Evolutionary conservation across 2,797 vertebrate genomes (phyloP).

Genomic region (Urosaurus nigricauda): DNA sequence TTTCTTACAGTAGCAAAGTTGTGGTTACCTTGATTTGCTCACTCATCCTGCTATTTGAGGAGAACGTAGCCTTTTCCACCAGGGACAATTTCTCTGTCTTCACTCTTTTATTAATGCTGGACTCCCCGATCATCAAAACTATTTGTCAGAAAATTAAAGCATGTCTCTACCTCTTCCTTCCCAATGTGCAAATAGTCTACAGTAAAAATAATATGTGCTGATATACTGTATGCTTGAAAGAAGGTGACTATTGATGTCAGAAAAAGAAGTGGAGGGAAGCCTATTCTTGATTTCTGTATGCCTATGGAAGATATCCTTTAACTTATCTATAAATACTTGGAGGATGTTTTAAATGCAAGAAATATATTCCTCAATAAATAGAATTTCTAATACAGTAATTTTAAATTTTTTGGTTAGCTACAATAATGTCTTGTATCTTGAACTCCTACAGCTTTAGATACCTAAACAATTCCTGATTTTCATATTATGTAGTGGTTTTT

Average conservation of each 20-base stretch:
- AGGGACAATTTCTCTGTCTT: slow-evolving; percentile 81
- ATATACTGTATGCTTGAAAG: slow-evolving; percentile 49
- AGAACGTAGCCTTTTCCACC: slow-evolving; percentile 68
- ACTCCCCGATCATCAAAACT: slow-evolving; percentile 64
- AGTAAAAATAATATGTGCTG: slow-evolving; percentile 49
- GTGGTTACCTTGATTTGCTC: slow-evolving; percentile 73
- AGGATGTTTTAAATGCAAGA: slow-evolving; percentile 34
- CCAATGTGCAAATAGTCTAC: slow-evolving; percentile 43
- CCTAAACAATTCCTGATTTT: background rate
- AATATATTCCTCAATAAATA: slow-evolving; percentile 51
- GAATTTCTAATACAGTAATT: slow-evolving; percentile 58
- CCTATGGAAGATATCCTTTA: slow-evolving; percentile 67
- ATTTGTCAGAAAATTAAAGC: slow-evolving; percentile 63
- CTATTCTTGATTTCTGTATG: slow-evolving; percentile 8
- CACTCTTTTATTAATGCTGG: slow-evolving; percentile 62
- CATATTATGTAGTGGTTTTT: background rate
- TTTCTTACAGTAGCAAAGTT: slow-evolving; percentile 71
- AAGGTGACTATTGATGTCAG: slow-evolving; percentile 69
- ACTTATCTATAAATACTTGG: slow-evolving; percentile 34
- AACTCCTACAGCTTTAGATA: background rate
- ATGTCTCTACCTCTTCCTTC: slow-evolving; percentile 57
- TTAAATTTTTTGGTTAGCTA: slow-evolving; percentile 46
- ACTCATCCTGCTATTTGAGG: slow-evolving; percentile 73
- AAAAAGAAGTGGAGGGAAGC: background rate
- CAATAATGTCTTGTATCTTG: background rate